Evolutionary conservation across 2,888 invertebrate genomes (phyloP).

Genomic region (Melanostoma mellinum): DNA sequence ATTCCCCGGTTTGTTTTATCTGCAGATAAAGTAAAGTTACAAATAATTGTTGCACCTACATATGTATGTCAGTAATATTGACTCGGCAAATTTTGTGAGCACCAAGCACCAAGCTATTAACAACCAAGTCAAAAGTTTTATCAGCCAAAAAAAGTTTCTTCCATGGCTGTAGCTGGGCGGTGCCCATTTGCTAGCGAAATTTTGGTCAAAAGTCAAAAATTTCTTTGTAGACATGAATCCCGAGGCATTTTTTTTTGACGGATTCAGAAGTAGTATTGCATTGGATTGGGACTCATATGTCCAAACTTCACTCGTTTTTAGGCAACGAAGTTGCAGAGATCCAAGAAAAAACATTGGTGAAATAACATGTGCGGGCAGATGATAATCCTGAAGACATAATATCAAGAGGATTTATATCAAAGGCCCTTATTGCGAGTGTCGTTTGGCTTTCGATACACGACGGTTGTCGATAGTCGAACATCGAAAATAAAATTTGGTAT

Average conservation of each 20-base stretch:
- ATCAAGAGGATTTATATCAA: neutral
- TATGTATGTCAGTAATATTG: constrained; percentile 16
- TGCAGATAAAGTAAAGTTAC: neutral
- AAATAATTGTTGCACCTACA: neutral
- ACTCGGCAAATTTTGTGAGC: neutral
- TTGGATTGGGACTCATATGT: constrained; percentile 53
- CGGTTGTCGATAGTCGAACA: too few species aligned
- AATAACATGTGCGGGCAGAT: neutral
- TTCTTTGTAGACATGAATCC: too few species aligned
- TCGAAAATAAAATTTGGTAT: too few species aligned
- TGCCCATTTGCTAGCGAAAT: constrained; percentile 48
- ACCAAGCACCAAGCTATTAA: constrained; percentile 30
- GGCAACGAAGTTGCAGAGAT: constrained; percentile 60
- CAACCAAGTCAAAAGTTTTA: constrained; percentile 53
- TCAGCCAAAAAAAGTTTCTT: constrained; percentile 54
- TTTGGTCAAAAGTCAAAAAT: constrained; percentile 21
- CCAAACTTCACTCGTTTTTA: constrained; percentile 46
- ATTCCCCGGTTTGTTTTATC: neutral
- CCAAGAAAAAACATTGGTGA: constrained; percentile 14
- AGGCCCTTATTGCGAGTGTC: too few species aligned
- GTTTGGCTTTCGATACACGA: too few species aligned
- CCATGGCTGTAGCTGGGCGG: constrained; percentile 55
- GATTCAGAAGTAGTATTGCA: constrained; percentile 61
- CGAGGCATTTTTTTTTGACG: constrained; percentile 35
- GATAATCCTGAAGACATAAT: neutral